These are phyloP conservation scores for Semicossyphus pulcher DNA, from an alignment of 2,113 vertebrate species.

Conservation along the genomic window DNA sequence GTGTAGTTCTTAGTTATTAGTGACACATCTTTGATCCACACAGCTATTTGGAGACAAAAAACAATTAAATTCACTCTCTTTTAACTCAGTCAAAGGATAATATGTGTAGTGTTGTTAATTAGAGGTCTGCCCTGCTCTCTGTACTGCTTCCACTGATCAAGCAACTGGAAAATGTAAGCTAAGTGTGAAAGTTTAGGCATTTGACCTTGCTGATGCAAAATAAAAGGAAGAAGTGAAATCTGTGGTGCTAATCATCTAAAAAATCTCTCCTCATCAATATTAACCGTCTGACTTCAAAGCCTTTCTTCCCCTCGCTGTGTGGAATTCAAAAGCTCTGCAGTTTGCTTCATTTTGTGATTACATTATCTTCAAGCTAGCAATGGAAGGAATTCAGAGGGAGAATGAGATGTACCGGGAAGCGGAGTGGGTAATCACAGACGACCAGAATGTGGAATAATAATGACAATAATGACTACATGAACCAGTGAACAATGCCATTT, in stretches of 20 bases:
- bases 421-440: conserved; percentile 58
- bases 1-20: conserved; percentile 33
- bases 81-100: conserved; percentile 15
- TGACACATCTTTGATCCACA: conserved; percentile 1
- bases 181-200: conserved; percentile 51
- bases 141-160: conserved; percentile 39
- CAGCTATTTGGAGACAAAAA: conserved; percentile 19
- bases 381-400: conserved; percentile 37
- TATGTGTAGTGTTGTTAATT: conserved; percentile 20
- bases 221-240: conserved; percentile 65
- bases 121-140: conserved; percentile 25
- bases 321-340: conserved; percentile 41
- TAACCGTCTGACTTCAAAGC: conserved; percentile 62
- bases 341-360: conserved; percentile 59
- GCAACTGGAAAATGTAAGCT: conserved; percentile 45
- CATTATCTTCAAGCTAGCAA: conserved; percentile 48
- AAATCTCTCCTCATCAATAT: conserved; percentile 69
- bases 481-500: conserved; percentile 53
- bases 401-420: conserved; percentile 37
- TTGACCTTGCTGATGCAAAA: conserved; percentile 69
- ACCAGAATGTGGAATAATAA: conserved; percentile 63
- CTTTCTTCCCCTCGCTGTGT: conserved; percentile 30
- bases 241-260: conserved; percentile 63
- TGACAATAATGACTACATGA: conserved; percentile 65
- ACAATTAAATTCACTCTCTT: conserved; percentile 26